Evolutionary conservation across 1,140 invertebrate genomes (phyloP).

Genomic region (Oscheius sp.): DNA sequence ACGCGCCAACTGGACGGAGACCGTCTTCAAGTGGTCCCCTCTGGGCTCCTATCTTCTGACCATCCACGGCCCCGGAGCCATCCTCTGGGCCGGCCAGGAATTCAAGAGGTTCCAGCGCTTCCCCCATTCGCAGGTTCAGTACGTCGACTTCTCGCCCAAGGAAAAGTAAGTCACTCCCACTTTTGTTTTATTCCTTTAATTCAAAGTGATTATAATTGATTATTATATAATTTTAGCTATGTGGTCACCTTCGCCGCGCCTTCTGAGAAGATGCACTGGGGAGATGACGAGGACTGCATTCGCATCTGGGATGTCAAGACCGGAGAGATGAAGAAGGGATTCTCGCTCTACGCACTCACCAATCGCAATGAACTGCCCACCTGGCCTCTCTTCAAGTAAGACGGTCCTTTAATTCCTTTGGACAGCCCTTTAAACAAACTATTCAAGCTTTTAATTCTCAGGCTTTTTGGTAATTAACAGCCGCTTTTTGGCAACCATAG

Average conservation of each 20-base stretch:
- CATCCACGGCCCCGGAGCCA: conserved; percentile 89
- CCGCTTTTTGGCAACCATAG: too few species aligned
- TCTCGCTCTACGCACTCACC: conserved; percentile 44
- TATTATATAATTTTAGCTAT: conserved; percentile 40
- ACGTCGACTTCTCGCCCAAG: conserved; percentile 94
- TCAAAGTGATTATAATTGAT: neutral
- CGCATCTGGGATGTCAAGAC: conserved; percentile 60
- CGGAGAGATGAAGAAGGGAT: conserved; percentile 56
- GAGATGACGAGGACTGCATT: conserved; percentile 44
- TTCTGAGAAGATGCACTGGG: conserved; percentile 32
- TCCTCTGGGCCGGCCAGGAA: conserved; percentile 90
- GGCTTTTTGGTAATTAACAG: too few species aligned
- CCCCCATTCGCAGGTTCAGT: conserved; percentile 82
- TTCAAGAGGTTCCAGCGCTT: conserved; percentile 89
- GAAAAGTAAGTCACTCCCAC: conserved; percentile 72
- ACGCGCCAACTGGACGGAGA: conserved; percentile 83
- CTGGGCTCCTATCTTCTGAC: conserved; percentile 91
- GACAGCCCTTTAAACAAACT: too few species aligned
- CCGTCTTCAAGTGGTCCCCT: conserved; percentile 93
- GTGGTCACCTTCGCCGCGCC: conserved; percentile 54
- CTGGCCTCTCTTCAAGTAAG: conserved; percentile 44
- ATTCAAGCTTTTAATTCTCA: too few species aligned
- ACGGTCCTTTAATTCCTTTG: neutral
- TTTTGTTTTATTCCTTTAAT: neutral
- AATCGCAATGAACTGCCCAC: conserved; percentile 38